Conservation (phyloP, 1,140 invertebrate genomes). For the Micrasema minimum region DNA sequence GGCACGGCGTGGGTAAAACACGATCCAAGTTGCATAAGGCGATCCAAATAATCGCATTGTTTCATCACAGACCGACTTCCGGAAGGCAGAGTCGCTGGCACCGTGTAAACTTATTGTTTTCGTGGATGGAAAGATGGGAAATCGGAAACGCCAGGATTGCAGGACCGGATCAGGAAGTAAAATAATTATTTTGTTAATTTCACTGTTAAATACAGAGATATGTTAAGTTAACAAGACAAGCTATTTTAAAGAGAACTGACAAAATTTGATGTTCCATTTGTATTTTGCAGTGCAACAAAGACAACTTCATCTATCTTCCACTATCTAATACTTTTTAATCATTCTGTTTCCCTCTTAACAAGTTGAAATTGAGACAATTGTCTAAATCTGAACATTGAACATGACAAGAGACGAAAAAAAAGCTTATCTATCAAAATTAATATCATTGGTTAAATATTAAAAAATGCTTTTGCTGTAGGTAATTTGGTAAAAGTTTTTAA, state of each 20-base stretch:
- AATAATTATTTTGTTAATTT: not conserved
- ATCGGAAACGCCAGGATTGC: constrained; percentile 9
- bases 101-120: constrained; percentile 28
- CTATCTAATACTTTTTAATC: too few species aligned
- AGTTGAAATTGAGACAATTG: too few species aligned
- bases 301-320: not conserved
- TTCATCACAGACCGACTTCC: constrained; percentile 26
- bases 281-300: not conserved
- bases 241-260: too few species aligned
- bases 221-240: not conserved
- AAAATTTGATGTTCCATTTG: not conserved
- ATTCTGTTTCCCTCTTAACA: too few species aligned
- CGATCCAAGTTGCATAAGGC: constrained; percentile 21
- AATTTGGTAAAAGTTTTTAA: too few species aligned
- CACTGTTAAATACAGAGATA: not conserved
- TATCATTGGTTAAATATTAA: too few species aligned
- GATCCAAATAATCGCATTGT: constrained; percentile 23
- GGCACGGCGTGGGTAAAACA: constrained; percentile 34
- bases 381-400: too few species aligned
- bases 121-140: constrained; percentile 27
- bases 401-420: too few species aligned
- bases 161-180: not conserved
- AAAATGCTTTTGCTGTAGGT: too few species aligned
- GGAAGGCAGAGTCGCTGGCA: constrained; percentile 3
- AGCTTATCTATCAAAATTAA: too few species aligned